Evolutionary conservation across 2,888 invertebrate genomes (phyloP).

Genomic region (Drosophila lacicola): DNA sequence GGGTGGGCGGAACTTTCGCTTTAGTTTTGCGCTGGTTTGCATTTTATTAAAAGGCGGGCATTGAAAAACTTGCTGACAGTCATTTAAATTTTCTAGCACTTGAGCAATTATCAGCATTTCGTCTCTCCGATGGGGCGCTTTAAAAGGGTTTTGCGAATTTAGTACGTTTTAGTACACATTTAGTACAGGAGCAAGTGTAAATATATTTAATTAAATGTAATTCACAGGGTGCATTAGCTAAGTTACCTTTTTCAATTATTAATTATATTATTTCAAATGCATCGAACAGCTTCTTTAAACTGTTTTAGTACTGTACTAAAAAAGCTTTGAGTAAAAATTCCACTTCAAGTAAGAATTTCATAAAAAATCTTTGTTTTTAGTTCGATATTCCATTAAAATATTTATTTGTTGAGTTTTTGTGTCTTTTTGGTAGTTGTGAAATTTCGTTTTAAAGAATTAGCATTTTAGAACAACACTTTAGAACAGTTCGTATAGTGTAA

Average conservation of each 20-base stretch:
- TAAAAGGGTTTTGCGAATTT: not conserved
- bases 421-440: slow-evolving; percentile 52
- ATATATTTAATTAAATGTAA: too few relatives aligned
- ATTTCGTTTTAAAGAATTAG: slow-evolving; percentile 30
- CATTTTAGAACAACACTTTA: slow-evolving; percentile 12
- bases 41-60: slow-evolving; percentile 57
- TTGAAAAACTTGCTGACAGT: slow-evolving; percentile 56
- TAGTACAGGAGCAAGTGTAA: not conserved
- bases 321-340: too few relatives aligned
- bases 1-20: slow-evolving; percentile 61
- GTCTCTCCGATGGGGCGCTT: not conserved
- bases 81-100: slow-evolving; percentile 30
- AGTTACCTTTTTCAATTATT: too few relatives aligned
- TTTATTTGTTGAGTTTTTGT: slow-evolving; percentile 32
- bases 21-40: slow-evolving; percentile 70
- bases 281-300: too few relatives aligned
- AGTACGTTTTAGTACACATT: not conserved
- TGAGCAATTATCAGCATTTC: not conserved
- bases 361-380: not conserved
- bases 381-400: slow-evolving; percentile 38
- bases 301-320: too few relatives aligned
- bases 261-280: too few relatives aligned
- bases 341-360: too few relatives aligned
- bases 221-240: too few relatives aligned
- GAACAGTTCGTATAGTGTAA: slow-evolving; percentile 1